phyloP scores from a whole-genome alignment of 2,797 vertebrate species.

The Sus cebifrons region DNA sequence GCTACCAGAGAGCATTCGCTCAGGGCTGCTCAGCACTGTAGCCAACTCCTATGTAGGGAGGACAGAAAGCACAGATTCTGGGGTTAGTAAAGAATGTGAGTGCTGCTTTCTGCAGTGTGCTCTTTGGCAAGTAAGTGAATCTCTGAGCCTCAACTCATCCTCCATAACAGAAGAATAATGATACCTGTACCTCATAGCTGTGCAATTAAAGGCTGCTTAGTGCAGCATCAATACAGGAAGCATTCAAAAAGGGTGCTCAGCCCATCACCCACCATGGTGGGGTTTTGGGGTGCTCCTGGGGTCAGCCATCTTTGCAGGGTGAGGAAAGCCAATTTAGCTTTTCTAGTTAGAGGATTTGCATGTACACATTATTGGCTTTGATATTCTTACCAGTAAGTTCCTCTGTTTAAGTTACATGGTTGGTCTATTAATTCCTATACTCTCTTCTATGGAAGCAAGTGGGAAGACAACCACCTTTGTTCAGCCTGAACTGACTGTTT shows the following conservation, averaged over 20 bases:
- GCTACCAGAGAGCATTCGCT: background rate
- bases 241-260: background rate
- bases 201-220: background rate
- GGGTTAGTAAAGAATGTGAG: background rate
- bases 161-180: background rate
- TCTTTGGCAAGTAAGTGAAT: background rate
- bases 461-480: background rate
- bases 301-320: background rate
- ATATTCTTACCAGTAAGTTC: background rate
- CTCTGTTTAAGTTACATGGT: background rate
- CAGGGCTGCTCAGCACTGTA: background rate
- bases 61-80: background rate
- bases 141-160: background rate
- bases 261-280: background rate
- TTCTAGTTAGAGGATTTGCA: background rate
- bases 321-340: constrained; percentile 8
- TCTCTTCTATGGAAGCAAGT: background rate
- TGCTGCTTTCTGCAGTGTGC: background rate
- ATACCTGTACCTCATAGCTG: background rate
- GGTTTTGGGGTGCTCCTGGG: background rate
- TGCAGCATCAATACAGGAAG: background rate
- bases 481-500: background rate
- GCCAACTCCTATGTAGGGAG: background rate
- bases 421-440: background rate
- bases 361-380: background rate